Evolutionary conservation across 1,140 invertebrate genomes (phyloP).

Genomic region (Drosophila nigrodunni): DNA sequence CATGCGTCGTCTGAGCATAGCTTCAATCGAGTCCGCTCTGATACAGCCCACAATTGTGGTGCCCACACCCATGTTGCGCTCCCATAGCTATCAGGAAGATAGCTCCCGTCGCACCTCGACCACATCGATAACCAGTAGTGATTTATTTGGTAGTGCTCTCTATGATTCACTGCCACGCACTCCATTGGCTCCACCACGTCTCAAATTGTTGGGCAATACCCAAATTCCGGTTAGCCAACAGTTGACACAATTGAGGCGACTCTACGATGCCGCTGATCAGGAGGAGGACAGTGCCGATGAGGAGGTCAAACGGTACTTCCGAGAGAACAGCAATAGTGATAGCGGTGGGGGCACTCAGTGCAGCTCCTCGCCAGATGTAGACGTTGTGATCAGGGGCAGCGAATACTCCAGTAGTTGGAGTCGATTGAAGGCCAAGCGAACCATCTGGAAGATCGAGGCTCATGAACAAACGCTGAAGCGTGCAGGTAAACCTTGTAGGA

Average conservation of each 20-base stretch:
- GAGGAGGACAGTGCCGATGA: slow-evolving; percentile 78
- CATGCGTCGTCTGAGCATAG: slow-evolving; percentile 81
- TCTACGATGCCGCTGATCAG: slow-evolving; percentile 76
- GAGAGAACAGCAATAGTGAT: slow-evolving; percentile 51
- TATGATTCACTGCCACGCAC: slow-evolving; percentile 60
- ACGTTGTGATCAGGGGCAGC: slow-evolving; percentile 53
- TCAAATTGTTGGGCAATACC: slow-evolving; percentile 73
- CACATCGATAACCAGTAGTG: slow-evolving; percentile 71
- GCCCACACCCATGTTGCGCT: slow-evolving; percentile 76
- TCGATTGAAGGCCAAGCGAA: slow-evolving; percentile 81
- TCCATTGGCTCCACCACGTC: slow-evolving; percentile 69
- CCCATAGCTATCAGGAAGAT: slow-evolving; percentile 77
- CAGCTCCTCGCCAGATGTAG: slow-evolving; percentile 69
- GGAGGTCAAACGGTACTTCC: slow-evolving; percentile 82
- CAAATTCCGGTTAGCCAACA: slow-evolving; percentile 78
- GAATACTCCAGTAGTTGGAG: slow-evolving; percentile 84
- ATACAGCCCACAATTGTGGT: slow-evolving; percentile 69
- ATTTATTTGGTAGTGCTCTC: slow-evolving; percentile 66
- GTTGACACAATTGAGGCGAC: slow-evolving; percentile 68
- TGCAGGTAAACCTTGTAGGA: slow-evolving; percentile 62
- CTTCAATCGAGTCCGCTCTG: slow-evolving; percentile 73
- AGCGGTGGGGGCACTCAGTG: slow-evolving; percentile 78
- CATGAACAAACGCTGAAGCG: slow-evolving; percentile 67
- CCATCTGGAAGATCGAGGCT: slow-evolving; percentile 77
- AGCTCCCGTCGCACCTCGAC: slow-evolving; percentile 55